Evolutionary conservation across 35 echinoderm and acorn worm species (phyloP).

Genomic region (Chiridota heheva): DNA sequence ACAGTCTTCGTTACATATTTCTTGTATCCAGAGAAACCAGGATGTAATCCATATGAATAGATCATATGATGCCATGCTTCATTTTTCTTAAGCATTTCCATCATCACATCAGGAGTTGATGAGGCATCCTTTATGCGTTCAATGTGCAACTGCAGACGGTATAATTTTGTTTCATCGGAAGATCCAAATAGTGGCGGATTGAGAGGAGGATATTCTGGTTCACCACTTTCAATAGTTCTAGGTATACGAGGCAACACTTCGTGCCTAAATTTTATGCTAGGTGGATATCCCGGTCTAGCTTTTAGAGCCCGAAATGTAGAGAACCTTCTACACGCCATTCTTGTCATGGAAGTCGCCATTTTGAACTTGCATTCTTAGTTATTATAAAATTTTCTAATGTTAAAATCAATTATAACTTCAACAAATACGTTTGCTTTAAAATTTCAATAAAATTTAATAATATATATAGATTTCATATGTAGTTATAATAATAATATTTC

Average conservation of each 20-base stretch:
- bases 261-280: constrained; percentile 1
- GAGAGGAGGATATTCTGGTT: constrained; percentile 31
- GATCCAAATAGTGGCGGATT: not conserved
- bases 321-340: not conserved
- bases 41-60: not conserved
- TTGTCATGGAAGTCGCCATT: constrained; percentile 34
- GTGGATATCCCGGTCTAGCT: constrained; percentile 38
- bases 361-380: too few relatives aligned
- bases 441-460: too few relatives aligned
- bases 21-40: not conserved
- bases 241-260: constrained; percentile 16
- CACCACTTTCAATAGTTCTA: constrained; percentile 1
- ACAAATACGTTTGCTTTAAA: too few relatives aligned
- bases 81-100: not conserved
- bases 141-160: not conserved
- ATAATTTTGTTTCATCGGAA: not conserved
- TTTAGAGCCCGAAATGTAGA: constrained; percentile 29
- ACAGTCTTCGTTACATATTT: constrained; percentile 31
- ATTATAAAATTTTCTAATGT: too few relatives aligned
- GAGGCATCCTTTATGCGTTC: not conserved
- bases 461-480: too few relatives aligned
- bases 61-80: constrained; percentile 13
- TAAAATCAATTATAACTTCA: too few relatives aligned
- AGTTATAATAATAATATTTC: too few relatives aligned
- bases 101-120: constrained; percentile 19